These are phyloP conservation scores for Tachina fera DNA, from an alignment of 2,888 invertebrate species.

Conservation along the genomic window DNA sequence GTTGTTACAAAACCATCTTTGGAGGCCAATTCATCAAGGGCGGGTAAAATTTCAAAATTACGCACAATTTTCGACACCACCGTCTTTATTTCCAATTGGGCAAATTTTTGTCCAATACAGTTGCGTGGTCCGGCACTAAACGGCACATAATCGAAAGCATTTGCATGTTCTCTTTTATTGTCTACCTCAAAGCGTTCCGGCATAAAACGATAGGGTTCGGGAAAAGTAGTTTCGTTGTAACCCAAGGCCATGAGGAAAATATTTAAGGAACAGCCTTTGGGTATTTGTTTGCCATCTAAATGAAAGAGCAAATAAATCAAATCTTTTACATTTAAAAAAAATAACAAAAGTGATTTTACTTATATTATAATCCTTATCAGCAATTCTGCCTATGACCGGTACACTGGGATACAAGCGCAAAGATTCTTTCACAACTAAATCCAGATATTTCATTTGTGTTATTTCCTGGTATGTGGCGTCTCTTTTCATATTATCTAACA, in stretches of 20 bases:
- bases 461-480: slow-evolving; percentile 79
- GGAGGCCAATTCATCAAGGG: slow-evolving; percentile 77
- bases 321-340: neutral
- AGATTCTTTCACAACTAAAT: slow-evolving; percentile 80
- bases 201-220: slow-evolving; percentile 79
- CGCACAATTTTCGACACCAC: slow-evolving; percentile 84
- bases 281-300: slow-evolving; percentile 79
- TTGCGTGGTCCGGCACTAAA: slow-evolving; percentile 84
- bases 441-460: slow-evolving; percentile 80
- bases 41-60: slow-evolving; percentile 82
- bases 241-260: slow-evolving; percentile 77
- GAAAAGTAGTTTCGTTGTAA: slow-evolving; percentile 78
- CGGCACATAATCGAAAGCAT: slow-evolving; percentile 84
- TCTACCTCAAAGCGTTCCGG: slow-evolving; percentile 84
- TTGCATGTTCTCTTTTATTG: slow-evolving; percentile 77
- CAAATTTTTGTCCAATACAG: slow-evolving; percentile 81
- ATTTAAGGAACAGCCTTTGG: slow-evolving; percentile 76
- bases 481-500: slow-evolving; percentile 79
- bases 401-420: slow-evolving; percentile 81
- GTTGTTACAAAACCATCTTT: slow-evolving; percentile 76
- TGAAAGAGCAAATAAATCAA: neutral
- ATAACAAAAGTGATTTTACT: slow-evolving; percentile 72
- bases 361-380: slow-evolving; percentile 77
- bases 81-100: slow-evolving; percentile 83
- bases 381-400: slow-evolving; percentile 77